Evolutionary conservation across 2,797 vertebrate species (phyloP).

Genomic region (Rhynchonycteris naso): DNA sequence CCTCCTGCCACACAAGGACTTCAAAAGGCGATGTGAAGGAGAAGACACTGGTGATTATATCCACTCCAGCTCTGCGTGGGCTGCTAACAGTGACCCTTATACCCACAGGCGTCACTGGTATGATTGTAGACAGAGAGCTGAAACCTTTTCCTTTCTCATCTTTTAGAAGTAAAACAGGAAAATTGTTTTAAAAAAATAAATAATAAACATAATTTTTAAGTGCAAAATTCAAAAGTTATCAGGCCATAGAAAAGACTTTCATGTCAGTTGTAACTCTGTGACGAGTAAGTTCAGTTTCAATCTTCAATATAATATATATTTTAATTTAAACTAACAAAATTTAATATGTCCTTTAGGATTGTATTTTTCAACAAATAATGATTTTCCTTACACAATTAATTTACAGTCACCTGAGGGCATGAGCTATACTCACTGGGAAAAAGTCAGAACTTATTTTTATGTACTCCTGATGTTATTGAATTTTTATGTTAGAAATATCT

Average conservation of each 20-base stretch:
- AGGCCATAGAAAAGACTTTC: constrained; percentile 10
- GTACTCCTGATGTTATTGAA: not conserved
- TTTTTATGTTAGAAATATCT: constrained; percentile 10
- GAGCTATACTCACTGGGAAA: not conserved
- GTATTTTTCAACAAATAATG: not conserved
- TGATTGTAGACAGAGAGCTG: not conserved
- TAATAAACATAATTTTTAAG: not conserved
- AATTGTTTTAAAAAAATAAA: not conserved
- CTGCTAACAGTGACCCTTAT: not conserved
- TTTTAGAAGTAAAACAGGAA: not conserved
- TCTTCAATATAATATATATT: not conserved
- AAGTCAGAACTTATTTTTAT: not conserved
- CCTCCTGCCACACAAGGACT: not conserved
- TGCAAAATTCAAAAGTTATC: not conserved
- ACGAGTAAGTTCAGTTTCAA: not conserved
- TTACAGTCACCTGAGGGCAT: not conserved
- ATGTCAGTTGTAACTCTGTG: not conserved
- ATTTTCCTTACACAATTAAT: constrained; percentile 29
- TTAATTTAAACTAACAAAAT: not conserved
- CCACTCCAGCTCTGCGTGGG: not conserved
- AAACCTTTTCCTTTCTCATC: not conserved
- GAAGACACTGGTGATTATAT: not conserved
- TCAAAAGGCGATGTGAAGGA: not conserved
- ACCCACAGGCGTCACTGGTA: not conserved
- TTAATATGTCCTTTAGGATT: not conserved